phyloP scores from a whole-genome alignment of 2,888 invertebrate genomes.

The Ischnura elegans region DNA sequence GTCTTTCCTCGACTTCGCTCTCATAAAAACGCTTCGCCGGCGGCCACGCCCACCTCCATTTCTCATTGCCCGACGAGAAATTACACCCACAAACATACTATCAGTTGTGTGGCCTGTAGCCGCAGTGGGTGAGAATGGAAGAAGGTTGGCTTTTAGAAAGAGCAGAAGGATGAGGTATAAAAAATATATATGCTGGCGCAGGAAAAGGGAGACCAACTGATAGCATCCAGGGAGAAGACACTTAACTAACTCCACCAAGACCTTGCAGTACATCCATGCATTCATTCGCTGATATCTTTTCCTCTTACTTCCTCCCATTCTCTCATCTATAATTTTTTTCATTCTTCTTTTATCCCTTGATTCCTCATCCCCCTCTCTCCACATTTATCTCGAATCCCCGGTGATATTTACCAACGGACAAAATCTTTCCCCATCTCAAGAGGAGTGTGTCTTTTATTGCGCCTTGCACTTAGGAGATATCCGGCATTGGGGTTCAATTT shows the following conservation, averaged over 20 bases:
- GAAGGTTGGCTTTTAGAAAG: not conserved
- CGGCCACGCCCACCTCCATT: slow-evolving; percentile 53
- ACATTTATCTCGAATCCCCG: not conserved
- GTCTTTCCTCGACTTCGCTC: not conserved
- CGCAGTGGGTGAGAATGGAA: not conserved
- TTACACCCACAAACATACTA: slow-evolving; percentile 61
- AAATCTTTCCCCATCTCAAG: not conserved
- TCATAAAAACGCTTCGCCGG: slow-evolving; percentile 42
- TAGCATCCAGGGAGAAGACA: slow-evolving; percentile 15
- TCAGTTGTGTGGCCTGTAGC: not conserved
- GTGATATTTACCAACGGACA: not conserved
- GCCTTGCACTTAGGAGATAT: not conserved
- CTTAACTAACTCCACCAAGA: not conserved
- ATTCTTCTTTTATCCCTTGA: not conserved
- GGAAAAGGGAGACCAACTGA: not conserved
- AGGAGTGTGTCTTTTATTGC: not conserved
- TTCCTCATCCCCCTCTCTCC: not conserved
- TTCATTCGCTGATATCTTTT: not conserved
- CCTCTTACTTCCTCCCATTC: not conserved
- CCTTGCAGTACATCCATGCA: not conserved
- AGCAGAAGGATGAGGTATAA: not conserved
- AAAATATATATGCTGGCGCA: not conserved
- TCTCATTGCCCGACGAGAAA: slow-evolving; percentile 56
- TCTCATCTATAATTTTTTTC: not conserved
- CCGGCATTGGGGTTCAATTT: not conserved